Conservation (phyloP, 1,140 invertebrate genomes). For the Eubasilissa regina region DNA sequence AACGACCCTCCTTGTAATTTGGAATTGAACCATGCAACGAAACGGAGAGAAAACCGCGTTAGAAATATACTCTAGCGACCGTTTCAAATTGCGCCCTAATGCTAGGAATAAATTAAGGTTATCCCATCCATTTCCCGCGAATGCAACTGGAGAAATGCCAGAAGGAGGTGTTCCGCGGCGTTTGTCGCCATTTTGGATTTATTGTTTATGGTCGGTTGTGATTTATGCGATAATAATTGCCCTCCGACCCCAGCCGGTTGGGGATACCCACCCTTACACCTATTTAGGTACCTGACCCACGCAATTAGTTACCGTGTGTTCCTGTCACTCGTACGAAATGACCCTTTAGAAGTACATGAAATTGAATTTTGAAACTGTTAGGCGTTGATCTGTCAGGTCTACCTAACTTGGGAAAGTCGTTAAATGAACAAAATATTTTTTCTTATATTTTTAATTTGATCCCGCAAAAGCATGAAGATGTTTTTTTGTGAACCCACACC, state of each 20-base stretch:
- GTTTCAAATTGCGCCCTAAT: slow-evolving; percentile 27
- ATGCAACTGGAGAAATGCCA: slow-evolving; percentile 45
- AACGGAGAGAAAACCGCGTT: neutral
- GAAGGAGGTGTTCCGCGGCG: slow-evolving; percentile 20
- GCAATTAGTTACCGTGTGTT: slow-evolving; percentile 32
- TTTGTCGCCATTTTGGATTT: slow-evolving; percentile 40
- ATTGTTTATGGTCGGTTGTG: slow-evolving; percentile 39
- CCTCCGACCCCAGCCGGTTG: neutral
- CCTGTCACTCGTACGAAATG: neutral
- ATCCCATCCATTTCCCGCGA: slow-evolving; percentile 27
- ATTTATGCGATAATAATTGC: slow-evolving; percentile 48
- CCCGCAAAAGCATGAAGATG: too few species aligned
- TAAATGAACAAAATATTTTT: too few species aligned
- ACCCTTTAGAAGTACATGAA: too few species aligned
- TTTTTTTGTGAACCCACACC: too few species aligned
- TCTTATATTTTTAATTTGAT: too few species aligned
- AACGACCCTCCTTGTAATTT: neutral
- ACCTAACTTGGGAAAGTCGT: too few species aligned
- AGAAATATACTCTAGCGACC: neutral
- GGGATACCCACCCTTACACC: neutral
- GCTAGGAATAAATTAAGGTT: slow-evolving; percentile 19
- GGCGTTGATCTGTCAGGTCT: too few species aligned
- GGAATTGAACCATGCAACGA: slow-evolving; percentile 3
- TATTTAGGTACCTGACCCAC: neutral
- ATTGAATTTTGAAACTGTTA: too few species aligned